A percentile compares a stretch with the other conserved stretches of the same genome.
Conservation (phyloP, 2,888 invertebrate species). For the Plebejus melissa region DNA sequence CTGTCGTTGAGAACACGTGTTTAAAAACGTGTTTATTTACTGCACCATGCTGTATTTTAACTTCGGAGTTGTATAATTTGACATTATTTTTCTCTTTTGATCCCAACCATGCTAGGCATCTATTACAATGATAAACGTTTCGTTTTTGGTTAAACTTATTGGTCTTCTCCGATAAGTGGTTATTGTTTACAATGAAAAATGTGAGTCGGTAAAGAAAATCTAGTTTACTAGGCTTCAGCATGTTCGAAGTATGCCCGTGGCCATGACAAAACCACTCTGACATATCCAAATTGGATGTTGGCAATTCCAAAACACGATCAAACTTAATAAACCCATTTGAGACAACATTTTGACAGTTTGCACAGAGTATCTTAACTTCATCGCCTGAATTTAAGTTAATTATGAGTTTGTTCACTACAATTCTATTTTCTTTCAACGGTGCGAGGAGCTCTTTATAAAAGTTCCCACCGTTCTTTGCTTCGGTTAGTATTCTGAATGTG, state of each 20-base stretch:
- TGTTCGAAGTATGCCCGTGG: slow-evolving; percentile 43
- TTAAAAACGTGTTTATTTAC: slow-evolving; percentile 49
- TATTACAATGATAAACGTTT: slow-evolving; percentile 74
- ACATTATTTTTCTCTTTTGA: slow-evolving; percentile 60
- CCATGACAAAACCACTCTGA: slow-evolving; percentile 84
- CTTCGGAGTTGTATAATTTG: slow-evolving; percentile 80
- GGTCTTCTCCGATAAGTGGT: slow-evolving; percentile 58
- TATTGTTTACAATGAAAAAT: slow-evolving; percentile 72
- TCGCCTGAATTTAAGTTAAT: slow-evolving; percentile 54
- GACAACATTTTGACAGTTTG: slow-evolving; percentile 67
- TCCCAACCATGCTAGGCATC: slow-evolving; percentile 80
- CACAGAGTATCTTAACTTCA: slow-evolving; percentile 57
- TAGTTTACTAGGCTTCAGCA: slow-evolving; percentile 65
- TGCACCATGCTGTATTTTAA: slow-evolving; percentile 58
- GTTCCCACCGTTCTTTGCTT: slow-evolving; percentile 66
- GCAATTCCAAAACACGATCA: slow-evolving; percentile 80
- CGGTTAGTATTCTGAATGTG: slow-evolving; percentile 70
- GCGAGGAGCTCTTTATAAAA: slow-evolving; percentile 67
- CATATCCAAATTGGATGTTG: slow-evolving; percentile 78
- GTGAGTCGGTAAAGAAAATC: slow-evolving; percentile 80
- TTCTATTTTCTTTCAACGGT: slow-evolving; percentile 42
- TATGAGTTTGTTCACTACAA: slow-evolving; percentile 47
- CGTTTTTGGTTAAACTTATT: slow-evolving; percentile 67
- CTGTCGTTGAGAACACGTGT: slow-evolving; percentile 45
- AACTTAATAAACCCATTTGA: slow-evolving; percentile 71